Conservation (phyloP, 1,140 invertebrate genomes). For the Dreissena rostriformis region DNA sequence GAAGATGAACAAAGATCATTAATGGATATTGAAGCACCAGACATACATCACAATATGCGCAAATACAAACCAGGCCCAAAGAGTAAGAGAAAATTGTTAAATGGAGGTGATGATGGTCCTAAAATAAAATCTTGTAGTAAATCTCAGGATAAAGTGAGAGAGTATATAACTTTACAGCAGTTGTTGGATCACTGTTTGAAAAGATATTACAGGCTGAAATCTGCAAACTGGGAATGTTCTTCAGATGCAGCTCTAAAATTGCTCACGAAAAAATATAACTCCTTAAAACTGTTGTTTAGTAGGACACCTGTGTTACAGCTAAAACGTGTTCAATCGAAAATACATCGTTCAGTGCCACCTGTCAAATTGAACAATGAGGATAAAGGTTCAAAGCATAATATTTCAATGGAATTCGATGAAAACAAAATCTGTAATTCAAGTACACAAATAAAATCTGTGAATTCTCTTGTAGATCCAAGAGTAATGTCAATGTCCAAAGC, state of each 20-base stretch:
- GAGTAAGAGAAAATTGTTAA: not conserved
- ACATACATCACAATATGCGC: not conserved
- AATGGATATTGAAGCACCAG: not conserved
- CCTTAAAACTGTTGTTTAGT: slow-evolving; percentile 20
- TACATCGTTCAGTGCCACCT: not conserved
- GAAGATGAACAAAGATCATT: not conserved
- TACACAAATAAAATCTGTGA: not conserved
- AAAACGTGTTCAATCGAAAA: not conserved
- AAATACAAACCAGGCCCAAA: not conserved
- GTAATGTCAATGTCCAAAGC: slow-evolving; percentile 43
- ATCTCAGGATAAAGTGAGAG: not conserved
- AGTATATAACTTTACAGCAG: not conserved
- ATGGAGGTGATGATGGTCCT: not conserved
- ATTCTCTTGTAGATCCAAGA: slow-evolving; percentile 33
- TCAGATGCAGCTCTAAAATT: slow-evolving; percentile 1
- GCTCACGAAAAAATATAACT: slow-evolving; percentile 36
- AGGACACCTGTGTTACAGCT: slow-evolving; percentile 10
- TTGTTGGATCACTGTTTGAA: slow-evolving; percentile 1
- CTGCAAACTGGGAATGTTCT: slow-evolving; percentile 15
- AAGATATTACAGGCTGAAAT: slow-evolving; percentile 26
- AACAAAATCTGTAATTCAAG: not conserved
- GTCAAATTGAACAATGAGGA: not conserved
- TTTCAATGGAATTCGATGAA: not conserved
- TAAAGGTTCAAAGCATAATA: not conserved
- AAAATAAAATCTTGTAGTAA: not conserved